Base-by-base conservation (phyloP, 2,888 invertebrate species). In the Hypolimnas misippus region DNA sequence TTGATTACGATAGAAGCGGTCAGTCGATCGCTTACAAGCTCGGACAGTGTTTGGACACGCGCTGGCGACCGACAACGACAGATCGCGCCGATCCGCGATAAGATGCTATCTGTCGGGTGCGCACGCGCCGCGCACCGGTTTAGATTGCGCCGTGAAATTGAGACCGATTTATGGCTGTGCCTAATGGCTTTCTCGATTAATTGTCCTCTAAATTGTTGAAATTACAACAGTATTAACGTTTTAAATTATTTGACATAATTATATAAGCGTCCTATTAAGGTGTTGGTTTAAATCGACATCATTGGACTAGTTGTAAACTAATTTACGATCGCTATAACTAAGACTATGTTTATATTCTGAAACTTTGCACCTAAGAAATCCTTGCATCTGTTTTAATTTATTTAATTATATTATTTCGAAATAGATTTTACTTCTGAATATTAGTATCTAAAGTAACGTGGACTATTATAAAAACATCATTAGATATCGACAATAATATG, bases 21-120 rank as follows among this genome's bases (percentile, higher is more conserved):
- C 63, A 66, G 63, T 64, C 66, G 61, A 57, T 63, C 61, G 66
- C 58, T 56, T 63, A 63, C 67, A 66, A 63, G 71, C 73, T 69
- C 75, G 74, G 78, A 76, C 83, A 79, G 76, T 87, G 86, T 87
- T 87, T 87, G 81, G 86, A 87, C 86, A 84, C 78, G 83, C 77
- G 75, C 67, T 66, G 57, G 67, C 63, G 74, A 70, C 80, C 81
- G 81, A 81, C 83, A 76, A 75, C 81, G 83, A 85, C 83, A 83
- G 79, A 77, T 79, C 77, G 79, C 83, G 85, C 82, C 79, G 83
- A 85, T 85, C 79, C 70, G 65, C 77, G 85, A 86, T 87, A 77
- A 84, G 72, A 72, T 73, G 87, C 82, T 87, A 89, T 89, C 84
- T 69, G 61, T 44, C 56, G 70, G 65, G 57, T 74, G 77, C 81